Conservation (phyloP, 2,888 invertebrate species). For the Drosophila quinaria region DNA sequence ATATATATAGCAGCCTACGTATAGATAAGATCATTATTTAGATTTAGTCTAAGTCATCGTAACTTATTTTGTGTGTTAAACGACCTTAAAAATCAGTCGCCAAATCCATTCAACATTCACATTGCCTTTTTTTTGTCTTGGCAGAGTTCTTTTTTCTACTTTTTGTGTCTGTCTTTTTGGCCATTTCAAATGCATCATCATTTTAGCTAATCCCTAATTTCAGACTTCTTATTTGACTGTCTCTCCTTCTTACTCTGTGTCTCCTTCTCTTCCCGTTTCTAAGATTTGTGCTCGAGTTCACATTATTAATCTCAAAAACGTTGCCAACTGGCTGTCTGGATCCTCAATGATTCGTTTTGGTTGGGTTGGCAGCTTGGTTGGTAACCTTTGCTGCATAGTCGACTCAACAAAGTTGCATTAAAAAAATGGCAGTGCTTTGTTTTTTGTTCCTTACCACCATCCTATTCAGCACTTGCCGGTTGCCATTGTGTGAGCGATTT, state of each 20-base stretch:
- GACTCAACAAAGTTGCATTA: conserved; percentile 39
- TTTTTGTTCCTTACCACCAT: conserved; percentile 19
- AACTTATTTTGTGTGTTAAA: not conserved
- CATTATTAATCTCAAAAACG: conserved; percentile 52
- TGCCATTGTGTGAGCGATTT: conserved; percentile 42
- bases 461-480: conserved; percentile 14
- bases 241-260: not conserved
- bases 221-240: conserved; percentile 21
- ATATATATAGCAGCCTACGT: no score
- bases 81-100: conserved; percentile 8
- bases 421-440: conserved; percentile 48
- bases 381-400: conserved; percentile 37
- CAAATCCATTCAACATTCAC: not conserved
- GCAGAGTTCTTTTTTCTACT: not conserved
- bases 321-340: conserved; percentile 51
- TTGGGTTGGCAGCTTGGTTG: conserved; percentile 32
- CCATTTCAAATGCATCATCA: conserved; percentile 23
- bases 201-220: conserved; percentile 34
- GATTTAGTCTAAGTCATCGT: not conserved
- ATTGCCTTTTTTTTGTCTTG: conserved; percentile 2
- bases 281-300: conserved; percentile 58
- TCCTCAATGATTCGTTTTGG: conserved; percentile 10
- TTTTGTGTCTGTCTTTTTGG: not conserved
- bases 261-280: not conserved
- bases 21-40: no score